Percentiles rank a stretch among this genome's conserved stretches.
These are phyloP conservation scores for Sturmia bella DNA, from an alignment of 2,888 invertebrate species.

Conservation along the genomic window DNA sequence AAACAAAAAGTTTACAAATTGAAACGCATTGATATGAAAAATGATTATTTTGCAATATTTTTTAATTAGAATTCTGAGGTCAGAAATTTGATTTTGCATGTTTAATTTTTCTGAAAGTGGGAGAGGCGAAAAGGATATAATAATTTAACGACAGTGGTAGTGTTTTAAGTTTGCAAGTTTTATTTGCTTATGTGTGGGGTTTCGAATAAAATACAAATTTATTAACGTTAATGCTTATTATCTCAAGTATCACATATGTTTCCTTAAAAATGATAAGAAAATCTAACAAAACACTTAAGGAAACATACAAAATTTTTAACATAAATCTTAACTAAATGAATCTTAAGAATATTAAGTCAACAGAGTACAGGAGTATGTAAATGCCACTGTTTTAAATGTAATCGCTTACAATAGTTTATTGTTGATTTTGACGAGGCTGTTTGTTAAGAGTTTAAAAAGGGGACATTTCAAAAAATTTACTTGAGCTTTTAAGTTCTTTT, in stretches of 20 bases:
- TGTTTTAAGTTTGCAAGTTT: conserved; percentile 39
- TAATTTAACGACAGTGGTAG: no score
- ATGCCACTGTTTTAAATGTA: conserved; percentile 39
- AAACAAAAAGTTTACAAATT: not conserved
- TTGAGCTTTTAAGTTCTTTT: conserved; percentile 55
- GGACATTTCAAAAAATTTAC: conserved; percentile 39
- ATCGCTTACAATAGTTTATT: conserved; percentile 38
- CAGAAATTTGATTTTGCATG: conserved; percentile 17
- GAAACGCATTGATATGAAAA: conserved; percentile 18
- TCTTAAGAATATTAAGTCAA: conserved; percentile 42
- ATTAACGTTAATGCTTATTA: conserved; percentile 76
- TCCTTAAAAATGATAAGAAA: conserved; percentile 67
- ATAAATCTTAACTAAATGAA: conserved; percentile 42
- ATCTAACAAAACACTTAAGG: conserved; percentile 27
- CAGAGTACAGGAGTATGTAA: conserved; percentile 43
- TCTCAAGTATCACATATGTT: conserved; percentile 80
- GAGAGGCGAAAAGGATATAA: no score
- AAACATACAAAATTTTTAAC: conserved; percentile 43
- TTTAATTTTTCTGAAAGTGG: conserved; percentile 49
- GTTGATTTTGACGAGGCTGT: conserved; percentile 44
- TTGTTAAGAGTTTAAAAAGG: conserved; percentile 37
- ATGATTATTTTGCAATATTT: conserved; percentile 33
- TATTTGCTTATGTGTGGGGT: conserved; percentile 41
- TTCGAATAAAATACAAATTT: conserved; percentile 47
- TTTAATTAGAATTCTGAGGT: no score